Base-by-base conservation (phyloP, 2,888 invertebrate species). In the Plebejus anna region DNA sequence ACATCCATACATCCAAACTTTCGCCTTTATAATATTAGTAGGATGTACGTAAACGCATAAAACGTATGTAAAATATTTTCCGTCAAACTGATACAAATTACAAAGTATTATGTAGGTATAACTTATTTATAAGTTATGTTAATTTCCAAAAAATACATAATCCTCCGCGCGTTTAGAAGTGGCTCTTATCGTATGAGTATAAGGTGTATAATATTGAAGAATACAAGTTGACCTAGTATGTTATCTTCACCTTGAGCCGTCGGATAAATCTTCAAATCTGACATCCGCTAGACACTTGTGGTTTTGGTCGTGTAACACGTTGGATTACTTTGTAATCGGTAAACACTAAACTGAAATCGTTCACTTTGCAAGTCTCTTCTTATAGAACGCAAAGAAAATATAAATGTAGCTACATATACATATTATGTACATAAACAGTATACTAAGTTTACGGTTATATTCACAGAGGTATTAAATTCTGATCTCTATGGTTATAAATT, bases 171-270 rank as follows among this genome's bases (percentile, higher is more conserved):
- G 13, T 66, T 66, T 32, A 5, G 28, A 66, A 32, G 28, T 66
- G 5, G 5, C 13, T 5, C 66, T 32, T 66, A 66, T 66, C 1
- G 0, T 16, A 0, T 13, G 32, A 1, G 3, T 66, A 5, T 66
- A 32, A 66, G 32, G 66, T 32, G 32, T 32, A 66, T 66, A 66
- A 32, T 66, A 2, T 32, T 13, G 13, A 13, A 3, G 32, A 32
- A 11, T 66, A 66, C 9, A 16, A 66, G 11, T 16, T 66, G 32
- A 36, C 66, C 66, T 66, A 66, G 32, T 36, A 66, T 36, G 66
- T 66, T 66, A 66, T 66, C 66, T 66, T 66, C 66, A 66, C 66
- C 66, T 66, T 66, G 66, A 66, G 32, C 32, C 32, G 66, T 66
- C 66, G 66, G 32, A 36, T 66, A 36, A 4, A 66, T 32, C 66